phyloP scores from a whole-genome alignment of 1,140 invertebrate species.

The Gyrodactylus salaris region DNA sequence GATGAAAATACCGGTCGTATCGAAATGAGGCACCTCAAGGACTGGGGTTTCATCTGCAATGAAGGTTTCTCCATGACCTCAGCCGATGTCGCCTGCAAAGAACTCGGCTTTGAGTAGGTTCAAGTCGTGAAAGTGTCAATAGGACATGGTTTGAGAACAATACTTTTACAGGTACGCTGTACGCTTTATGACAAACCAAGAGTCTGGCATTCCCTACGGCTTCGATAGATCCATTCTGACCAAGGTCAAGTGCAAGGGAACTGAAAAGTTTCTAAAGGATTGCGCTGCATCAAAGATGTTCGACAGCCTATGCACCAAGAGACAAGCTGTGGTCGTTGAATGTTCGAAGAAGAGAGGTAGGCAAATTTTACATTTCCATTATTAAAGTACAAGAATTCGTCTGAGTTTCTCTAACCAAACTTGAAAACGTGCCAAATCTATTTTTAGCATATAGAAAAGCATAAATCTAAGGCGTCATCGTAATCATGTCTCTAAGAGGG shows the following conservation, averaged over 20 bases:
- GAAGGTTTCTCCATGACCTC: conserved; percentile 12
- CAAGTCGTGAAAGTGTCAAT: too few relatives aligned
- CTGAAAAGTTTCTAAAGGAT: background rate
- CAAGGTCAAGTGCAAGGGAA: background rate
- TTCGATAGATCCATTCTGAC: background rate
- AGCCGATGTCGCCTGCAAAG: conserved; percentile 14
- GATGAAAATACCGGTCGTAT: conserved; percentile 11
- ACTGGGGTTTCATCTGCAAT: conserved; percentile 14
- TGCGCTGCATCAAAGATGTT: background rate
- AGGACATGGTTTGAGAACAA: too few relatives aligned
- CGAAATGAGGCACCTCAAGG: conserved; percentile 12
- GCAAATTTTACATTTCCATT: background rate
- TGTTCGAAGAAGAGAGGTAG: background rate
- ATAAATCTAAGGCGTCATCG: too few relatives aligned
- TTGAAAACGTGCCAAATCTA: too few relatives aligned
- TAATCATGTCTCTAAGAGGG: too few relatives aligned
- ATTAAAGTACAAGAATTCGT: too few relatives aligned
- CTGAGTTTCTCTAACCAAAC: too few relatives aligned
- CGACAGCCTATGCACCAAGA: background rate
- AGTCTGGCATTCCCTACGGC: background rate
- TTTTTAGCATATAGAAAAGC: too few relatives aligned
- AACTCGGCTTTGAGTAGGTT: conserved; percentile 14
- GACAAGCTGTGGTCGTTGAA: background rate
- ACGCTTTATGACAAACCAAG: background rate
- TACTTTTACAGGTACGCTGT: background rate